phyloP scores from a whole-genome alignment of 2,113 vertebrate species.

The Cheirogaleus medius region DNA sequence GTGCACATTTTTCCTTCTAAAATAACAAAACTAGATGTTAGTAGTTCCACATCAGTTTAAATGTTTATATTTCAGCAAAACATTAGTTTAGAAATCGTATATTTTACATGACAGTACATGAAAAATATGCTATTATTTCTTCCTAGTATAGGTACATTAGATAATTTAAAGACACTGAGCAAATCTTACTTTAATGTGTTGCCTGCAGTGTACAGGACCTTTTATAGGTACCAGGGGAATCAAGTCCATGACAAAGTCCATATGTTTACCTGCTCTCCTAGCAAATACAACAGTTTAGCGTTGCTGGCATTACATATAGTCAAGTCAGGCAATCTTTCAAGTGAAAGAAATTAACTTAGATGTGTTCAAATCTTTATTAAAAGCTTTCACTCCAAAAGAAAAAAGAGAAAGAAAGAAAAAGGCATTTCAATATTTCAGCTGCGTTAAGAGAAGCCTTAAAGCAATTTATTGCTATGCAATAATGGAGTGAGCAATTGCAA shows the following conservation, averaged over 20 bases:
- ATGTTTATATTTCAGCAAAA: not conserved
- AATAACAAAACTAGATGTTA: not conserved
- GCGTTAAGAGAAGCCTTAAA: not conserved
- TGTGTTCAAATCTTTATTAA: not conserved
- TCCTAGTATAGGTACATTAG: accelerated
- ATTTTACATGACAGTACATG: not conserved
- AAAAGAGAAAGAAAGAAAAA: not conserved
- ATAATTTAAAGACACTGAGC: not conserved
- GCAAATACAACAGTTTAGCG: not conserved
- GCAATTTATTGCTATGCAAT: not conserved
- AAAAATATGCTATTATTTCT: not conserved
- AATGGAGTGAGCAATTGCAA: not conserved
- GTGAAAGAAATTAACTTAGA: not conserved
- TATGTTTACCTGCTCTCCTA: not conserved
- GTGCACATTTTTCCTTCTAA: not conserved
- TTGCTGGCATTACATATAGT: not conserved
- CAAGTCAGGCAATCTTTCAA: not conserved
- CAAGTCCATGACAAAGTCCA: not conserved
- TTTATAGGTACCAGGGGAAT: not conserved
- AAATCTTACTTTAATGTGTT: not conserved
- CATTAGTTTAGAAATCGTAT: not conserved
- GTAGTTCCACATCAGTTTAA: not conserved
- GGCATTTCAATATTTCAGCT: not conserved
- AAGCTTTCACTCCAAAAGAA: not conserved
- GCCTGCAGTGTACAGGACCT: not conserved